Percentiles rank a stretch among this genome's conserved stretches.
Conservation (phyloP, 1,140 invertebrate genomes). For the Luehdorfia chinensis region DNA sequence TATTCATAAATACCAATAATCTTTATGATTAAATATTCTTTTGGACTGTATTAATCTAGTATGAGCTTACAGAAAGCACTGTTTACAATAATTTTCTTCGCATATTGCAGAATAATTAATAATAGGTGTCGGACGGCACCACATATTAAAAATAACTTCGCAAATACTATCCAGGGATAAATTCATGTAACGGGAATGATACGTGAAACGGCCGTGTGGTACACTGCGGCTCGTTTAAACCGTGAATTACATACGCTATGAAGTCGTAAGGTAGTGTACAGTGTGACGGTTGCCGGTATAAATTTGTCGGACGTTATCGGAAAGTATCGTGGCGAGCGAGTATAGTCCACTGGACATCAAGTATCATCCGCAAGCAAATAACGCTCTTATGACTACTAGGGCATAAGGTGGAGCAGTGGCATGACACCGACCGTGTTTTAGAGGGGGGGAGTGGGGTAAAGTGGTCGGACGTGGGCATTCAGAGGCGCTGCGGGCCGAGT, state of each 20-base stretch:
- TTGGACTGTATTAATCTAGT: too few relatives aligned
- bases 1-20: too few relatives aligned
- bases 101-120: too few relatives aligned
- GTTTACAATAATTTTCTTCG: too few relatives aligned
- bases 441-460: conserved; percentile 9
- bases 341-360: conserved; percentile 6
- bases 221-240: conserved; percentile 14
- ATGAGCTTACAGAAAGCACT: too few relatives aligned
- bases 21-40: too few relatives aligned
- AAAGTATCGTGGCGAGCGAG: conserved; percentile 12
- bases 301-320: conserved; percentile 17
- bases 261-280: conserved; percentile 17
- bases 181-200: conserved; percentile 8
- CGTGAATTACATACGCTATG: conserved; percentile 11
- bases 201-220: conserved; percentile 12
- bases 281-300: conserved; percentile 12
- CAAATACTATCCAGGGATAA: conserved; percentile 8
- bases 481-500: conserved; percentile 23
- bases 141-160: too few relatives aligned
- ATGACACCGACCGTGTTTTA: conserved; percentile 5
- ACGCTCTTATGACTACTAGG: background rate
- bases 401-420: conserved; percentile 1
- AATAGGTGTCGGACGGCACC: too few relatives aligned
- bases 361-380: background rate
- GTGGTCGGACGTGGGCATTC: conserved; percentile 25